Conservation (phyloP, 2,888 invertebrate species). For the Bimastos eiseni region DNA sequence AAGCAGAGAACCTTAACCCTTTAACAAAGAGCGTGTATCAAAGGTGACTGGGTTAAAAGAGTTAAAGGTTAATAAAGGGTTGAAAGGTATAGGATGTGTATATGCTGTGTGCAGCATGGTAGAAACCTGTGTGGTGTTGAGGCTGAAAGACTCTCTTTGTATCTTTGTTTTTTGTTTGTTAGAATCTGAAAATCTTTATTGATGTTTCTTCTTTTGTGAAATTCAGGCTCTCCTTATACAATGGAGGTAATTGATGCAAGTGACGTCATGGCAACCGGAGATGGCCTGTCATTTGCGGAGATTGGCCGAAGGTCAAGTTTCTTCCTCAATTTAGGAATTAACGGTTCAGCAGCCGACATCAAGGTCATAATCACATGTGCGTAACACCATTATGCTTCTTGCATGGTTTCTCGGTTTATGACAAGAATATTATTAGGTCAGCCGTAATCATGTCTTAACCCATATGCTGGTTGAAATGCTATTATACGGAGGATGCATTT, state of each 20-base stretch:
- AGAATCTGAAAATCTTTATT: background rate
- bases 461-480: too few species aligned
- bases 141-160: background rate
- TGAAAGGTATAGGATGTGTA: background rate
- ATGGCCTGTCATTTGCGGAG: constrained; percentile 68
- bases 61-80: too few species aligned
- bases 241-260: constrained; percentile 65
- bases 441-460: background rate
- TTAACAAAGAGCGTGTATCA: too few species aligned
- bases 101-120: background rate
- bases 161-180: background rate
- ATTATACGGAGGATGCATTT: too few species aligned
- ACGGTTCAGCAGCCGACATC: constrained; percentile 30
- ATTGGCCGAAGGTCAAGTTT: constrained; percentile 69
- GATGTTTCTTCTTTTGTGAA: background rate
- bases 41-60: too few species aligned
- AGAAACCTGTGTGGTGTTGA: background rate
- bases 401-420: background rate
- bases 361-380: constrained; percentile 35
- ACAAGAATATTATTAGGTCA: background rate
- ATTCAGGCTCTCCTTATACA: constrained; percentile 58
- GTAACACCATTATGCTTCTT: background rate
- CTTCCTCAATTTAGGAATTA: constrained; percentile 59
- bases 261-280: constrained; percentile 69
- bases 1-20: background rate